A percentile compares a stretch with the other conserved stretches of the same genome.
Evolutionary conservation across 2,888 invertebrate genomes (phyloP).

Genomic region (Cabera pusaria): DNA sequence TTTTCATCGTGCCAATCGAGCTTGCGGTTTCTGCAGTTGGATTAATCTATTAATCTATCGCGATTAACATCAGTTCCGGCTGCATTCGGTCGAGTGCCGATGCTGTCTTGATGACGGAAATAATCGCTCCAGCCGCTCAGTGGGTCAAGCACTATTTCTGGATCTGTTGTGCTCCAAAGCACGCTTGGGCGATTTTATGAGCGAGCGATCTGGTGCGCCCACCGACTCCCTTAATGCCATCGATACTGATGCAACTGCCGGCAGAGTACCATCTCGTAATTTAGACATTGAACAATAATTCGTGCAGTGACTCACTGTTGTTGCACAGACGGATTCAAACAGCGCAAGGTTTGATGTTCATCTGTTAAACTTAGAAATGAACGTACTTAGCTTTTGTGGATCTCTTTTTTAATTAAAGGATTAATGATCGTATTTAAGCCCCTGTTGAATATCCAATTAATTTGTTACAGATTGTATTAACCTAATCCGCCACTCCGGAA

Average conservation of each 20-base stretch:
- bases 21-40: conserved; percentile 35
- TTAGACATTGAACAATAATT: conserved; percentile 20
- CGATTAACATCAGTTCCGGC: conserved; percentile 54
- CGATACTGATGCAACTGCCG: conserved; percentile 45
- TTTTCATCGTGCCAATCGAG: conserved; percentile 9
- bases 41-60: conserved; percentile 49
- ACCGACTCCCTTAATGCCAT: conserved; percentile 51
- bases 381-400: too few species aligned
- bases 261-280: conserved; percentile 25
- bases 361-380: too few species aligned
- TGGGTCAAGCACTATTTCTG: conserved; percentile 81
- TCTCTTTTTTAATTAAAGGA: too few species aligned
- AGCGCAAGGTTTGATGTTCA: background rate
- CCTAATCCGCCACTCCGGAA: conserved; percentile 43
- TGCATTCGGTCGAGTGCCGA: conserved; percentile 43
- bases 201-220: conserved; percentile 48
- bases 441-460: conserved; percentile 27
- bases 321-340: background rate
- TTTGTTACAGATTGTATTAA: conserved; percentile 38
- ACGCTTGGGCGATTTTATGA: conserved; percentile 66
- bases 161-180: conserved; percentile 68
- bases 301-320: conserved; percentile 17
- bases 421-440: background rate
- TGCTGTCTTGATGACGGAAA: conserved; percentile 75
- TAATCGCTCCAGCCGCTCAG: conserved; percentile 78